Percentiles rank a stretch among this genome's conserved stretches.
Conservation (phyloP, 2,113 vertebrate species). For the Rhadina sibilatrix region DNA sequence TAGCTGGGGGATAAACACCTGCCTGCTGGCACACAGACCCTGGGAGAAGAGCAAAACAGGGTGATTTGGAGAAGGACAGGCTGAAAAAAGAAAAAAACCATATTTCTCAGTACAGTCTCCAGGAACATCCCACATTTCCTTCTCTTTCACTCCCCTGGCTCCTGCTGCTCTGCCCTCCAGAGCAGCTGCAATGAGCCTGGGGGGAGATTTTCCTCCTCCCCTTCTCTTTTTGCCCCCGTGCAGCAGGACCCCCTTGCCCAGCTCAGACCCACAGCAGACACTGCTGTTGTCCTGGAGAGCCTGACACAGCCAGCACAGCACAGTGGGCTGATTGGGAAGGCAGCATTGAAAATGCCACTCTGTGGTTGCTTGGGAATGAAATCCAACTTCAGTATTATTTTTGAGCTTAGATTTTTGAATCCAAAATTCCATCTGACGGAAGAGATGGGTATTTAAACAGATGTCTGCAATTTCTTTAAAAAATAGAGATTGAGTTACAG, state of each 20-base stretch:
- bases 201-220: background rate
- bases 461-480: conserved; percentile 67
- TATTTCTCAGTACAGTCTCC: background rate
- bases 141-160: background rate
- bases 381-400: conserved; percentile 39
- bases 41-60: background rate
- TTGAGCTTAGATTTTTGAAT: conserved; percentile 56
- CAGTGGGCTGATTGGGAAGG: background rate
- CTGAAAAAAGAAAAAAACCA: background rate
- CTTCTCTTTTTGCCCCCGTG: background rate
- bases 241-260: fast-evolving
- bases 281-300: background rate
- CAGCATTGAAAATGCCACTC: conserved; percentile 35
- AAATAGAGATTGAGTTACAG: conserved; percentile 68
- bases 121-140: background rate
- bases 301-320: fast-evolving
- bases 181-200: background rate
- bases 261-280: fast-evolving
- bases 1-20: background rate
- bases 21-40: background rate
- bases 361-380: conserved; percentile 49
- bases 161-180: background rate
- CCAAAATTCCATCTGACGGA: conserved; percentile 56
- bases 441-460: conserved; percentile 70
- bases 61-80: background rate